phyloP scores from a whole-genome alignment of 2,797 vertebrate species.

The Miichthys miiuy region DNA sequence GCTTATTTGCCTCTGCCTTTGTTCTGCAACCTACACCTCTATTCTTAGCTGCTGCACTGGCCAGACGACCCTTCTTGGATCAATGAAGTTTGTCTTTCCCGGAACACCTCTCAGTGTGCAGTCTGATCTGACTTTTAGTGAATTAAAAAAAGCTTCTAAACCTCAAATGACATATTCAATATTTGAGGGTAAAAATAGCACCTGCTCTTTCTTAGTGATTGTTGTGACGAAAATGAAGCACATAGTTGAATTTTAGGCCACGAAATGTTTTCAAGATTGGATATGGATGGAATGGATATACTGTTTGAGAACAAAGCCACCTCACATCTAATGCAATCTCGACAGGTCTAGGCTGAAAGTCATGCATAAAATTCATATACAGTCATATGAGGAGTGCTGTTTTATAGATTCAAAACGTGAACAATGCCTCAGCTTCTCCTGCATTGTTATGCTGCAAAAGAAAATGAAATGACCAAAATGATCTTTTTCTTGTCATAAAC shows the following conservation, averaged over 20 bases:
- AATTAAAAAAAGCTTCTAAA: slow-evolving; percentile 20
- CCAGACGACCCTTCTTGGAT: slow-evolving; percentile 29
- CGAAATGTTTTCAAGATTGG: not conserved
- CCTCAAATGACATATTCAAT: slow-evolving; percentile 27
- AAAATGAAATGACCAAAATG: slow-evolving; percentile 14
- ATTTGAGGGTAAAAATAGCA: not conserved
- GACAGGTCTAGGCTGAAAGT: slow-evolving; percentile 13
- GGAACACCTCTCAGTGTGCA: not conserved
- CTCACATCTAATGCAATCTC: not conserved
- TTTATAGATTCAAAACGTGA: slow-evolving; percentile 28
- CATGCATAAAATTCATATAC: slow-evolving; percentile 33
- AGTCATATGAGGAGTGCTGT: slow-evolving; percentile 15
- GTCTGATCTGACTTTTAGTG: slow-evolving; percentile 21
- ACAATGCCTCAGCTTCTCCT: not conserved
- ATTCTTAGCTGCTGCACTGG: slow-evolving; percentile 53
- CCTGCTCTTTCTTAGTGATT: not conserved
- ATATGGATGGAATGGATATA: not conserved
- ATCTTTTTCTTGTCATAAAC: not conserved
- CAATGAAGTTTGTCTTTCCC: slow-evolving; percentile 29
- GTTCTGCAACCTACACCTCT: slow-evolving; percentile 52
- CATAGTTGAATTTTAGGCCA: not conserved
- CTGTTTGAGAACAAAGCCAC: slow-evolving; percentile 11
- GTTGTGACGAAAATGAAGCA: not conserved
- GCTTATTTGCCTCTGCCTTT: slow-evolving; percentile 26
- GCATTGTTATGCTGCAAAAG: slow-evolving; percentile 1